phyloP scores from a whole-genome alignment of 2,797 vertebrate genomes.

The Phalloptychus januarius region DNA sequence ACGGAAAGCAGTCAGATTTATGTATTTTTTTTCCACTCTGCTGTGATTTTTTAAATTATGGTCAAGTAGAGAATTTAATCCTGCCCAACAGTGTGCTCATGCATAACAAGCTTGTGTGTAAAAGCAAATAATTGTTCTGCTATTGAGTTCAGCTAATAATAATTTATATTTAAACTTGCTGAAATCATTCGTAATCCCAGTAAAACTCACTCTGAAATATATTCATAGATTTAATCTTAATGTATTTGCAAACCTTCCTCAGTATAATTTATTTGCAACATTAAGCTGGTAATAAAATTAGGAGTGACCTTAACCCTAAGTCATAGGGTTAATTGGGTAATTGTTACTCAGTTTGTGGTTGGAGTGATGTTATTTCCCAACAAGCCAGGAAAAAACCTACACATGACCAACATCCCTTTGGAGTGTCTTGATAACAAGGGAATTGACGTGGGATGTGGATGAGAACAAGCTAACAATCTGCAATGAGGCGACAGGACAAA shows the following conservation, averaged over 20 bases:
- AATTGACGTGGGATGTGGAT: constrained; percentile 46
- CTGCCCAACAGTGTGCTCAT: constrained; percentile 4
- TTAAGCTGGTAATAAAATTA: neutral
- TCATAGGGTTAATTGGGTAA: neutral
- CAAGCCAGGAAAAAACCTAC: neutral
- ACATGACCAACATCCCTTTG: constrained; percentile 9
- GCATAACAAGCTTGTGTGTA: constrained; percentile 10
- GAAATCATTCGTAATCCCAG: too few relatives aligned
- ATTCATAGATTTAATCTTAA: neutral
- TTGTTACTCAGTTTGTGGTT: neutral
- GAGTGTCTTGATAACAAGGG: constrained; percentile 39
- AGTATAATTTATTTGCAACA: neutral
- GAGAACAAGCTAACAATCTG: constrained; percentile 53
- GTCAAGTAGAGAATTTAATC: constrained; percentile 25
- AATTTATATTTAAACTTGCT: neutral
- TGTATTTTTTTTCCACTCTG: neutral
- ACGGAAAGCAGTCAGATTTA: constrained; percentile 31
- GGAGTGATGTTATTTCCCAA: neutral
- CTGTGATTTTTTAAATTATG: constrained; percentile 40
- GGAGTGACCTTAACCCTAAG: neutral
- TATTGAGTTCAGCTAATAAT: neutral
- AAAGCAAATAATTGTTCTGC: constrained; percentile 17
- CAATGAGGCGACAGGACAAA: constrained; percentile 30
- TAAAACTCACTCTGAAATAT: neutral
- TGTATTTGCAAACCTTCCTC: neutral